Evolutionary conservation across 2,888 invertebrate genomes (phyloP).

Genomic region (Lucinisca nassula): DNA sequence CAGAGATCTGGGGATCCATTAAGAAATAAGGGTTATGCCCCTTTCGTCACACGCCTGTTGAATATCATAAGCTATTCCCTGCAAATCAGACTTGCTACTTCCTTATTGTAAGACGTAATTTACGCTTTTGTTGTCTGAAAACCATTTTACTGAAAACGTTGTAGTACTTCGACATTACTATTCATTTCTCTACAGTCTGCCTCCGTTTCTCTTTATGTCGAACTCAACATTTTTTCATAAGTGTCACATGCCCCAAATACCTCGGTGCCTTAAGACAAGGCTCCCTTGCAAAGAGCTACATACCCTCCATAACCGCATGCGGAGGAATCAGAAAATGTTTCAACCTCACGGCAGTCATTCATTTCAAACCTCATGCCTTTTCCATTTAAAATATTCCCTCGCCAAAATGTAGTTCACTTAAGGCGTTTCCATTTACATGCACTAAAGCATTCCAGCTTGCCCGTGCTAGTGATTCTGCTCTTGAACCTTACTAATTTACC

Average conservation of each 20-base stretch:
- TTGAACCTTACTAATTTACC: slow-evolving; percentile 36
- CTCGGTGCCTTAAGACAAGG: neutral
- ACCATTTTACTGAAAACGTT: neutral
- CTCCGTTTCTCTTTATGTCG: neutral
- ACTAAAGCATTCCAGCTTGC: slow-evolving; percentile 46
- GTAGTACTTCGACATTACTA: slow-evolving; percentile 15
- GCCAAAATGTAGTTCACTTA: neutral
- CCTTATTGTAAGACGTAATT: neutral
- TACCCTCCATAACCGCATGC: neutral
- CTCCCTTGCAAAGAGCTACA: neutral
- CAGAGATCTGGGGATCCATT: too few species aligned
- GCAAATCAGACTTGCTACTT: too few species aligned
- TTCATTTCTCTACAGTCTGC: slow-evolving; percentile 45
- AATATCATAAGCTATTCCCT: too few species aligned
- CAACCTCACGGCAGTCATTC: neutral
- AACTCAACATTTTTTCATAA: slow-evolving; percentile 12
- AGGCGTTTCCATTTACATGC: slow-evolving; percentile 22
- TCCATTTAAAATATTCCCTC: neutral
- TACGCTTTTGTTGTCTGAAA: neutral
- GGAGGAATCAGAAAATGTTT: neutral
- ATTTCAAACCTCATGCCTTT: neutral
- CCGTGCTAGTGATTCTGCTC: slow-evolving; percentile 4
- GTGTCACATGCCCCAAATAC: neutral
- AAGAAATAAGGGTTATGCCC: too few species aligned
- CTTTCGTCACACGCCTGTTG: too few species aligned